These are phyloP conservation scores for Cosmia trapezina DNA, from an alignment of 2,888 invertebrate species.

Conservation along the genomic window DNA sequence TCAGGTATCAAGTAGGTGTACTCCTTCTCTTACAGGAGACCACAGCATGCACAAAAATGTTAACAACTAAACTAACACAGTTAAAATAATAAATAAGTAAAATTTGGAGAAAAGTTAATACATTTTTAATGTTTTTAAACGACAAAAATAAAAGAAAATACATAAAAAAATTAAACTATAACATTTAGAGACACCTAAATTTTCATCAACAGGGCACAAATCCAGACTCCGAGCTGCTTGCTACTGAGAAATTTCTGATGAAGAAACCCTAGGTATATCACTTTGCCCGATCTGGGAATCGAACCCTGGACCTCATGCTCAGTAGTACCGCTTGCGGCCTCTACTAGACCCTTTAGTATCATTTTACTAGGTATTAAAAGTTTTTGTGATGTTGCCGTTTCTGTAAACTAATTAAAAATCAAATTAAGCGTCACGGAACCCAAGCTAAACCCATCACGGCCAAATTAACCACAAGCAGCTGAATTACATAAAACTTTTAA, in stretches of 20 bases:
- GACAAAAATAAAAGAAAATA: no score
- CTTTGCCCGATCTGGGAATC: not conserved
- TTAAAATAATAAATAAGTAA: no score
- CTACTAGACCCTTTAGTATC: not conserved
- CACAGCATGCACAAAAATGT: no score
- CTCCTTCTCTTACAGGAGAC: no score
- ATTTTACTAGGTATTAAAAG: not conserved
- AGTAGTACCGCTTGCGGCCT: not conserved
- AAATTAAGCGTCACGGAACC: slow-evolving; percentile 41
- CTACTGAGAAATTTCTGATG: not conserved
- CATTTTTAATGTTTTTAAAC: no score
- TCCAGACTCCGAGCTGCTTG: not conserved
- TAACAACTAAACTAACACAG: no score
- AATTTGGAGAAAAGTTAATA: no score
- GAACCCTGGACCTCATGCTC: not conserved
- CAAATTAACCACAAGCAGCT: slow-evolving; percentile 38
- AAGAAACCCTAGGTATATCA: not conserved
- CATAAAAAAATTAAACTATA: no score
- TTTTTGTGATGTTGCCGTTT: slow-evolving; percentile 5
- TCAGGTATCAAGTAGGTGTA: no score
- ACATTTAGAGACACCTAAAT: no score
- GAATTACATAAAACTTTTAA: slow-evolving; percentile 47
- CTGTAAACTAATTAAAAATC: slow-evolving; percentile 36
- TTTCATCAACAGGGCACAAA: not conserved
- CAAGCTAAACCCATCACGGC: slow-evolving; percentile 30